These are phyloP conservation scores for Myxocyprinus asiaticus DNA, from an alignment of 2,113 vertebrate genomes.

Conservation along the genomic window DNA sequence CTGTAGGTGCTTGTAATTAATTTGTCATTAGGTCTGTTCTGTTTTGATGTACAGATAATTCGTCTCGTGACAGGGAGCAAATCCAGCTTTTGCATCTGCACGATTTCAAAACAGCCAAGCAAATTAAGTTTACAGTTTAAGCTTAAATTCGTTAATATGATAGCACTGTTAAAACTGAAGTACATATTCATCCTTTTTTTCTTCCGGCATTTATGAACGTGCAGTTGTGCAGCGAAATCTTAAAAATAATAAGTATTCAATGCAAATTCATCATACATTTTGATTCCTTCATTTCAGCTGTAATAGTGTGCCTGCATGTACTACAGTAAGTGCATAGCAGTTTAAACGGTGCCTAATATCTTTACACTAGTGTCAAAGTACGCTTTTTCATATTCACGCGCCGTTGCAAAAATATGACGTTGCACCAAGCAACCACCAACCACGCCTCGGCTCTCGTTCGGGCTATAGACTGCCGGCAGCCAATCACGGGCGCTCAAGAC, in stretches of 20 bases:
- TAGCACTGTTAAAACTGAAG: no score
- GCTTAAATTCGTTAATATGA: no score
- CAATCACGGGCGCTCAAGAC: slow-evolving; percentile 76
- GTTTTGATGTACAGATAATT: no score
- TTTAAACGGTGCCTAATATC: not conserved
- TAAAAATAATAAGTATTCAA: not conserved
- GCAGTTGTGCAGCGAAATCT: not conserved
- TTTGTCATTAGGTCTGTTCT: no score
- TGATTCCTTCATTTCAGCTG: not conserved
- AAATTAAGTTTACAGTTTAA: no score
- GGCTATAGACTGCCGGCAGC: slow-evolving; percentile 78
- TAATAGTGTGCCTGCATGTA: not conserved
- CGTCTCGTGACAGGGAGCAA: no score
- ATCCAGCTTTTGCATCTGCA: no score
- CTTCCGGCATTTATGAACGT: not conserved
- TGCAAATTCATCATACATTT: not conserved
- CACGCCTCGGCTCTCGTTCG: slow-evolving; percentile 69
- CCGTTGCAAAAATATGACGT: slow-evolving; percentile 53
- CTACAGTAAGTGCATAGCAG: not conserved
- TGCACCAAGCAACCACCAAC: slow-evolving; percentile 76
- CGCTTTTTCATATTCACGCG: slow-evolving; percentile 47
- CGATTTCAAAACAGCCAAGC: no score
- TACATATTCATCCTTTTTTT: not conserved
- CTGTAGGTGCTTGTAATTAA: no score
- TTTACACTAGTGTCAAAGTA: not conserved